These are phyloP conservation scores for Drosophila histrio DNA, from an alignment of 2,888 invertebrate species.

Conservation along the genomic window DNA sequence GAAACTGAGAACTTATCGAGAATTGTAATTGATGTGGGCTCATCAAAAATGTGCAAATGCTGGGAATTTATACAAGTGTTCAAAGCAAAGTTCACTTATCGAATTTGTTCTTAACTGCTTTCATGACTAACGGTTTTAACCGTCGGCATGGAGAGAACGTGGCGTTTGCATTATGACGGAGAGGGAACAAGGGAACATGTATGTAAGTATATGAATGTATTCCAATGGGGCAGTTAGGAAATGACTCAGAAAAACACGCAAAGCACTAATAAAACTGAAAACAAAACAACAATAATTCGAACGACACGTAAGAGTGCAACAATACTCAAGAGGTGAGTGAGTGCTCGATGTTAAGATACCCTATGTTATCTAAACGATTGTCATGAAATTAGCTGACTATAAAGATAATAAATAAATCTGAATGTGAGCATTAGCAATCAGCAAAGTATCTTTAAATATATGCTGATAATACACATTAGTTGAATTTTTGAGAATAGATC, in stretches of 20 bases:
- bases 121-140: constrained; percentile 23
- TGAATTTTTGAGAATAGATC: too few relatives aligned
- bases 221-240: neutral
- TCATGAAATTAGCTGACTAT: too few relatives aligned
- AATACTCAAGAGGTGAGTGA: neutral
- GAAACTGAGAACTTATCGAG: constrained; percentile 40
- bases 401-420: neutral
- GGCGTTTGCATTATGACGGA: neutral
- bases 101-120: constrained; percentile 21
- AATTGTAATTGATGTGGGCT: constrained; percentile 50
- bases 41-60: constrained; percentile 48
- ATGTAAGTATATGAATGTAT: neutral
- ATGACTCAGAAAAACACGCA: constrained; percentile 33
- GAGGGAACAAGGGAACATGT: neutral
- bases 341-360: neutral
- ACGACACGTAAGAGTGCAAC: neutral
- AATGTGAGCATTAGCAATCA: too few relatives aligned
- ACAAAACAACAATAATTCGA: neutral
- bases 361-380: neutral
- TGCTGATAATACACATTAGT: too few relatives aligned
- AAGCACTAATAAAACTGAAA: neutral
- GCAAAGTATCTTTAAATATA: too few relatives aligned
- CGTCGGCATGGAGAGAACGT: neutral
- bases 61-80: constrained; percentile 51
- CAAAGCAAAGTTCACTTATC: constrained; percentile 35